A percentile compares a stretch with the other conserved stretches of the same genome.
phyloP scores from a whole-genome alignment of 1,140 invertebrate species.

The Tigriopus japonicus region DNA sequence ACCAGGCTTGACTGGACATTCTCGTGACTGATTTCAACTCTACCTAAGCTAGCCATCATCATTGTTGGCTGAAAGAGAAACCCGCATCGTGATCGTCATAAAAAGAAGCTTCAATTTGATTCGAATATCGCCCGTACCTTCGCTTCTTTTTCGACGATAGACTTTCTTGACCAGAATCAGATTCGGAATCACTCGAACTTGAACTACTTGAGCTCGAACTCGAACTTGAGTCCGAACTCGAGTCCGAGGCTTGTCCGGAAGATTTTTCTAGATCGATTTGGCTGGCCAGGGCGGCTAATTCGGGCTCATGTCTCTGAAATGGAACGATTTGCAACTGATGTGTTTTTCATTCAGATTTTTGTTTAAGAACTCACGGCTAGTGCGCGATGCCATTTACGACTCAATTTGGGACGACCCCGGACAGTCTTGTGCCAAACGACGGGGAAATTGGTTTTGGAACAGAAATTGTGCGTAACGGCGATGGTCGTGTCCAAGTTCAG shows the following conservation, averaged over 20 bases:
- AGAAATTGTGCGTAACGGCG: constrained; percentile 96
- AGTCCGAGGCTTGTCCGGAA: constrained; percentile 83
- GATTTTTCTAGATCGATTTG: constrained; percentile 63
- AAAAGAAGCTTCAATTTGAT: too few species aligned
- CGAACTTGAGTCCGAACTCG: constrained; percentile 70
- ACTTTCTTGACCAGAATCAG: constrained; percentile 53
- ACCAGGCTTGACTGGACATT: too few species aligned
- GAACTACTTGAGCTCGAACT: constrained; percentile 38
- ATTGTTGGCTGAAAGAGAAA: too few species aligned
- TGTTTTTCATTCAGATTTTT: constrained; percentile 25
- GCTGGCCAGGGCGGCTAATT: constrained; percentile 62
- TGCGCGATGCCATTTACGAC: constrained; percentile 56
- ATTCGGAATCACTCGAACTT: constrained; percentile 25
- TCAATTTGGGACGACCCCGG: constrained; percentile 78
- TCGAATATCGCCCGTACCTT: not conserved
- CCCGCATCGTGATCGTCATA: too few species aligned
- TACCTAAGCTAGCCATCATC: too few species aligned
- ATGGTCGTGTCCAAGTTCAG: constrained; percentile 71
- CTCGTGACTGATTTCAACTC: too few species aligned
- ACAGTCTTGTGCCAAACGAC: constrained; percentile 97
- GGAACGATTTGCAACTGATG: not conserved
- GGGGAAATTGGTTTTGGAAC: constrained; percentile 84
- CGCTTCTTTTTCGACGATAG: constrained; percentile 67
- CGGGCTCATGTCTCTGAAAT: constrained; percentile 45
- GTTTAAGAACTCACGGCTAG: constrained; percentile 27